These are phyloP conservation scores for Latrodectus geometricus DNA, from an alignment of 1,140 invertebrate genomes.

Conservation along the genomic window DNA sequence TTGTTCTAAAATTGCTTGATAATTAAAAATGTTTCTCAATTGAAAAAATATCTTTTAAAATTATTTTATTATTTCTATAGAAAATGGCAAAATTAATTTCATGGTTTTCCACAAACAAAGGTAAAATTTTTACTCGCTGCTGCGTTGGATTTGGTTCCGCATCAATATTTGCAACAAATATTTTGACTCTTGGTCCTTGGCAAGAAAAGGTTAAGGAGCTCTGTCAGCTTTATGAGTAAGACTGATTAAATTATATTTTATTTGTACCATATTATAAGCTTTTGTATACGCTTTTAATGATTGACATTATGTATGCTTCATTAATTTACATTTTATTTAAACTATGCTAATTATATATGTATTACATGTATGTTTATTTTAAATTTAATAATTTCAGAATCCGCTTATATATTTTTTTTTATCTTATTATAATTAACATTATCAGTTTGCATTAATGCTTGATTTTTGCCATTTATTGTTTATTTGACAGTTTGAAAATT, in stretches of 20 bases:
- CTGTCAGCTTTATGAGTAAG: conserved; percentile 32
- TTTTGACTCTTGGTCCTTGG: conserved; percentile 33
- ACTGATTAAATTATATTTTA: neutral
- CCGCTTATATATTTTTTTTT: too few species aligned
- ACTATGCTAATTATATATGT: too few species aligned
- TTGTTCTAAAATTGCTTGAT: neutral
- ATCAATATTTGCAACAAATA: conserved; percentile 21
- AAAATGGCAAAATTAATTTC: conserved; percentile 29
- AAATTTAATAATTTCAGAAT: too few species aligned
- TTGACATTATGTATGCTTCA: neutral
- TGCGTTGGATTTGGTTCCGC: conserved; percentile 8
- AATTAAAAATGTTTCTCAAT: neutral
- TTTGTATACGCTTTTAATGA: neutral
- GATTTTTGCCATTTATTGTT: too few species aligned
- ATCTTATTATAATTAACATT: too few species aligned
- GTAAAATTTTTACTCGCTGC: conserved; percentile 24
- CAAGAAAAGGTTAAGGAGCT: conserved; percentile 11
- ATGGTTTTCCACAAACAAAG: conserved; percentile 39
- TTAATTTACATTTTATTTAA: too few species aligned
- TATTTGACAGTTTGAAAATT: too few species aligned
- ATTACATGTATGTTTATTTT: too few species aligned
- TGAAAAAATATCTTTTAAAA: neutral
- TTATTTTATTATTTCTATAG: neutral
- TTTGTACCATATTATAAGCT: neutral
- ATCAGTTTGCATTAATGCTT: too few species aligned